Percentiles rank a stretch among this genome's conserved stretches.
These are phyloP conservation scores for Pangasius macronema DNA, from an alignment of 2,797 vertebrate species.

Conservation along the genomic window DNA sequence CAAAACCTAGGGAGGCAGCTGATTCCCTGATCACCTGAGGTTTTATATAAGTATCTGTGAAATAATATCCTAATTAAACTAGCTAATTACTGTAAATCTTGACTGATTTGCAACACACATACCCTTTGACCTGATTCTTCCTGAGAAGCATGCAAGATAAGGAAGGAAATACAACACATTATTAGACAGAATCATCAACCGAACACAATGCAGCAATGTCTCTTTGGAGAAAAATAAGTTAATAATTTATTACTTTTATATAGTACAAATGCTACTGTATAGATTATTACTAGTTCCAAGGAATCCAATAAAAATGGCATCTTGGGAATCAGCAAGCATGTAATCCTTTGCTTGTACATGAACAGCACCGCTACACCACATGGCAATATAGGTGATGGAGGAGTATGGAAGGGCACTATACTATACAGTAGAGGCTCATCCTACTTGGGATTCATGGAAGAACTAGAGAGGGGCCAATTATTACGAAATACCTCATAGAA, in stretches of 20 bases:
- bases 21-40: neutral
- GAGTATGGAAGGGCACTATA: constrained; percentile 30
- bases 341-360: neutral
- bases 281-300: neutral
- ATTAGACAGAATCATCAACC: constrained; percentile 18
- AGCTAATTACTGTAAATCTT: neutral
- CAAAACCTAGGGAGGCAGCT: neutral
- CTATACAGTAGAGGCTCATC: constrained; percentile 13
- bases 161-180: constrained; percentile 18
- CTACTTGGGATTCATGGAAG: neutral
- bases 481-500: constrained; percentile 85
- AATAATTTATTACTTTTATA: neutral
- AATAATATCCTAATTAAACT: neutral
- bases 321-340: neutral
- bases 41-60: neutral
- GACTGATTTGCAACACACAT: constrained; percentile 31
- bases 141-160: constrained; percentile 67
- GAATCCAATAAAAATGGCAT: neutral
- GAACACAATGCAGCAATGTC: neutral
- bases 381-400: constrained; percentile 8
- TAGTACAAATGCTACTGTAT: neutral
- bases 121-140: constrained; percentile 75
- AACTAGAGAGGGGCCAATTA: neutral
- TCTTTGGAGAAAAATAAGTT: neutral
- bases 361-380: constrained; percentile 28